phyloP scores from a whole-genome alignment of 2,888 invertebrate species.

The Alloscopus bannaensis region DNA sequence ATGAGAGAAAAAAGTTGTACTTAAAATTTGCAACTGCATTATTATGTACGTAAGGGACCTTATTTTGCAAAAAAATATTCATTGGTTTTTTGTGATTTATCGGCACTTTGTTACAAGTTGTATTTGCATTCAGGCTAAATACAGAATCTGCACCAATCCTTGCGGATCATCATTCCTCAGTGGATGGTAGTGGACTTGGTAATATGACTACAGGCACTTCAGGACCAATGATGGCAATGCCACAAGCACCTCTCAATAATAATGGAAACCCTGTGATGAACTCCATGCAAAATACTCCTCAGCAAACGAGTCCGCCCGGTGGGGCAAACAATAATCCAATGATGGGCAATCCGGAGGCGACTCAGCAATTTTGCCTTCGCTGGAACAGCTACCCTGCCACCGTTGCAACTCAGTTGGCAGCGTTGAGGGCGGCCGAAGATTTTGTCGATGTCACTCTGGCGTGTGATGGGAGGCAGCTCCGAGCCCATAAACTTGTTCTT shows the following conservation, averaged over 20 bases:
- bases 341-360: conserved; percentile 62
- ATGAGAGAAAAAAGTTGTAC: too few species aligned
- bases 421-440: conserved; percentile 89
- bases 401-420: conserved; percentile 90
- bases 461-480: conserved; percentile 88
- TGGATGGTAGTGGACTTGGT: conserved; percentile 24
- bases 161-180: conserved; percentile 20
- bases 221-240: conserved; percentile 57
- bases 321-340: conserved; percentile 39
- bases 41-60: conserved; percentile 17
- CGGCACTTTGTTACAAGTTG: background rate
- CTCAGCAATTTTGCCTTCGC: conserved; percentile 90
- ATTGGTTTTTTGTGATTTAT: conserved; percentile 11
- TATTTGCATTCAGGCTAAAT: conserved; percentile 29
- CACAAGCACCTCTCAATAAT: conserved; percentile 55
- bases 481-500: conserved; percentile 88
- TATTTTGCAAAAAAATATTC: background rate
- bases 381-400: conserved; percentile 91
- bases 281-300: conserved; percentile 50
- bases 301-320: conserved; percentile 44
- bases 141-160: conserved; percentile 39
- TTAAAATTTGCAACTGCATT: background rate
- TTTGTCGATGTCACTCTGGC: conserved; percentile 92
- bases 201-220: conserved; percentile 56
- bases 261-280: conserved; percentile 53